Percentiles rank a stretch among this genome's conserved stretches.
Conservation (phyloP, 2,113 vertebrate genomes). For the Orycteropus afer region DNA sequence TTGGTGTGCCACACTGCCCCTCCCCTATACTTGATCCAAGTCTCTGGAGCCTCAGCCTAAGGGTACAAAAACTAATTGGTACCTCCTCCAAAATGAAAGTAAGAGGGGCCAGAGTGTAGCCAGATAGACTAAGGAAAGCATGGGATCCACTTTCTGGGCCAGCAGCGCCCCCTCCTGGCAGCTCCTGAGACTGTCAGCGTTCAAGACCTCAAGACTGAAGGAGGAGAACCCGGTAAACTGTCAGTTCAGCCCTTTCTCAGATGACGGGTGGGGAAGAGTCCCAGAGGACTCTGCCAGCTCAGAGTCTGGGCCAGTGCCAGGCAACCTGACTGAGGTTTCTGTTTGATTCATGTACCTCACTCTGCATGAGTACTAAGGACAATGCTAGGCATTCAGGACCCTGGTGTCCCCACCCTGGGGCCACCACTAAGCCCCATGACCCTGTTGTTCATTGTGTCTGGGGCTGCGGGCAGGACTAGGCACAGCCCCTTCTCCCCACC, state of each 20-base stretch:
- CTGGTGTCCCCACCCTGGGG: background rate
- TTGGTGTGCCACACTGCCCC: background rate
- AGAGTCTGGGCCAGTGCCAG: background rate
- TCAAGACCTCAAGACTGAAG: background rate
- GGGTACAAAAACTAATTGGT: background rate
- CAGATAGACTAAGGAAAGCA: background rate
- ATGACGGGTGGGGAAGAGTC: background rate
- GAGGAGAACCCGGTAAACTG: background rate
- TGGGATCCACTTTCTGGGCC: background rate
- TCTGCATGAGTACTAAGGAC: background rate
- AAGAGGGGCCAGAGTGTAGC: too few species aligned
- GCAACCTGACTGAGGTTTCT: background rate
- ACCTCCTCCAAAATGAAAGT: background rate
- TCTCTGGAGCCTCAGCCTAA: background rate
- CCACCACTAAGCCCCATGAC: background rate
- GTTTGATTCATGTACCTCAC: background rate
- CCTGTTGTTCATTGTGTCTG: background rate
- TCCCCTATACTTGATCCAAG: background rate
- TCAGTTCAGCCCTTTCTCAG: background rate
- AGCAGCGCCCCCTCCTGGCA: constrained; percentile 70
- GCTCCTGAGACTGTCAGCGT: background rate
- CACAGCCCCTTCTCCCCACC: background rate
- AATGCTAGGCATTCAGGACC: background rate
- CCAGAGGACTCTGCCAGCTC: background rate
- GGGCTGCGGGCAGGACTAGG: background rate